Evolutionary conservation across 2,888 invertebrate genomes (phyloP).

Genomic region (Melolontha melolontha): DNA sequence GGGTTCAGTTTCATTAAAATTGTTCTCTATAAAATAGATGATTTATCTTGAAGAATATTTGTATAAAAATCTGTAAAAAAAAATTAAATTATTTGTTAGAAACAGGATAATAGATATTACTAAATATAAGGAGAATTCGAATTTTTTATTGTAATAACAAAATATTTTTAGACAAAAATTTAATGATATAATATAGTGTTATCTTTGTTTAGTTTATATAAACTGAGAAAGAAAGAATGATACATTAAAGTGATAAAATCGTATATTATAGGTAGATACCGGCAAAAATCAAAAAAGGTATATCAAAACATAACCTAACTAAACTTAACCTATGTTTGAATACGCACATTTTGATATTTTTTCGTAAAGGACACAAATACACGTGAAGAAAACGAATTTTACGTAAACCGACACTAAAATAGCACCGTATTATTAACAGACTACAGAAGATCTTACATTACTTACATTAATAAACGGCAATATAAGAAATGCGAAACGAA

Average conservation of each 20-base stretch:
- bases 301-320: conserved; percentile 56
- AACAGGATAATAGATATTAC: neutral
- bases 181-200: too few species aligned
- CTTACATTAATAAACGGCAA: too few species aligned
- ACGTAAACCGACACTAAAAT: conserved; percentile 5
- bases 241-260: neutral
- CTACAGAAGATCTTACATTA: too few species aligned
- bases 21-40: conserved; percentile 33
- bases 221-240: too few species aligned
- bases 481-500: neutral
- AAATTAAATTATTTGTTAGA: conserved; percentile 5
- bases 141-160: too few species aligned
- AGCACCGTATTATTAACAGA: neutral
- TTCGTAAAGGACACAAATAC: neutral
- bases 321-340: conserved; percentile 42
- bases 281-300: conserved; percentile 52
- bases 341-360: conserved; percentile 26
- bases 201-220: too few species aligned
- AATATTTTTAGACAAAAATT: too few species aligned
- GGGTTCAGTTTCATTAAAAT: conserved; percentile 22
- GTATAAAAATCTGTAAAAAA: conserved; percentile 38
- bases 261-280: conserved; percentile 35
- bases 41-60: conserved; percentile 33
- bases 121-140: too few species aligned
- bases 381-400: neutral